Base-by-base conservation (phyloP, 2,888 invertebrate genomes). In the Acrobasis repandana region DNA sequence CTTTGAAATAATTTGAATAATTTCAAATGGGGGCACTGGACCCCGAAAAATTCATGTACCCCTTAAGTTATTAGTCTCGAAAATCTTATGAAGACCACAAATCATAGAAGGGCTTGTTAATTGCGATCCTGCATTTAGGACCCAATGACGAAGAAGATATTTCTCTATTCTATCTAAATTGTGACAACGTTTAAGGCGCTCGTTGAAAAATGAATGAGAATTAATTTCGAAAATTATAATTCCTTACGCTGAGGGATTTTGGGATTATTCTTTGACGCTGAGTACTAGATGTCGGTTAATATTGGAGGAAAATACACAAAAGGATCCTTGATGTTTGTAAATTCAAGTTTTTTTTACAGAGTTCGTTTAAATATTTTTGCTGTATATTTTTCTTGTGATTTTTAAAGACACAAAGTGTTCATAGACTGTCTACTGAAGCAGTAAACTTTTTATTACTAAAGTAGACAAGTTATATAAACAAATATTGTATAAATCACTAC, bases 201-300 rank as follows among this genome's bases (percentile, higher is more conserved):
- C 60, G 56, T 56, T 65, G 67, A 67, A 67, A 67, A 67, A 67
- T 67, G 67, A 58, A 67, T 60, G 54, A 61, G 65, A 65, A 67
- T 65, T 67, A 65, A 67, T 67, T 67, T 64, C 18, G 59, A 52
- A 65, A 67, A 67, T 67, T 67, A 67, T 67, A 61, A 67, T 67
- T 64, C 67, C 61, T 38, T 61, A 58, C 58, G 65, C 61, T 60
- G 56, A 51, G 58, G 63, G 63, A 63, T 66, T 66, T 54, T 33
- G 33, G 60, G 65, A 67, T 67, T 65, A 67, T 66, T 65, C 49
- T 58, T 58, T 50, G 49, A 38, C 38, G 58, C 15, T 10, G 36
- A 14, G 20, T 54, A 54, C 54, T 54, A 54, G 54, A 54, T 54
- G 54, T 20, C 20, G 54, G 54, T 54, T 54, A 54, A 54, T 43